Conservation (phyloP, 2,888 invertebrate genomes). For the Latrodectus elegans region DNA sequence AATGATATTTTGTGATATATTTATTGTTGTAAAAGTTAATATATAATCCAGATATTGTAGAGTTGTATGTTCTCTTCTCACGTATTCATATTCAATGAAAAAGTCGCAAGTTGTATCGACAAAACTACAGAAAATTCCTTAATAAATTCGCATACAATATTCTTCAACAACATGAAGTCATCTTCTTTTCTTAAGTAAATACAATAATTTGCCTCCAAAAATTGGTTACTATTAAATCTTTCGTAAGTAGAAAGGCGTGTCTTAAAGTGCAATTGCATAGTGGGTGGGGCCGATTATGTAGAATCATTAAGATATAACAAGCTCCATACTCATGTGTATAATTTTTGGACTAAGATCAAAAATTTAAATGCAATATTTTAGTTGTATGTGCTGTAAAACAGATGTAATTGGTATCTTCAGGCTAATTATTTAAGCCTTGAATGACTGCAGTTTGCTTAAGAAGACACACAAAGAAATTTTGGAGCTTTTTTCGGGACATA, state of each 20-base stretch:
- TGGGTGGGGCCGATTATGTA: slow-evolving; percentile 30
- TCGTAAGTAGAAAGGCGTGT: slow-evolving; percentile 58
- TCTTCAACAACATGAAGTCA: not conserved
- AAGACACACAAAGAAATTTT: not conserved
- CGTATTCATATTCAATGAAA: too few relatives aligned
- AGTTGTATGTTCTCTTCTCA: too few relatives aligned
- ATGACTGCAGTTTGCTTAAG: not conserved
- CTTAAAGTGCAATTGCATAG: slow-evolving; percentile 25
- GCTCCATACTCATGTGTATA: slow-evolving; percentile 54
- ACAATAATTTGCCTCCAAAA: not conserved
- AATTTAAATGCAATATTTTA: slow-evolving; percentile 54
- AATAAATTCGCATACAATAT: too few relatives aligned
- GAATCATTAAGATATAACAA: slow-evolving; percentile 59
- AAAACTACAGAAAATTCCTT: too few relatives aligned
- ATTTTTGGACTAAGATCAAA: slow-evolving; percentile 61
- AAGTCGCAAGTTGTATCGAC: too few relatives aligned
- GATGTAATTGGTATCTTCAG: slow-evolving; percentile 59
- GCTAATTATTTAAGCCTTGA: slow-evolving; percentile 39
- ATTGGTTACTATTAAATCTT: slow-evolving; percentile 20
- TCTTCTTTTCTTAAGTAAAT: not conserved
- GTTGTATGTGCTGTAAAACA: slow-evolving; percentile 20
- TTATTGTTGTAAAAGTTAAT: too few relatives aligned
- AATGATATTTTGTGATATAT: too few relatives aligned
- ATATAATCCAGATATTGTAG: too few relatives aligned
- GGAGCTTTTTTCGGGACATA: not conserved